Percentiles rank a stretch among this genome's conserved stretches.
Conservation (phyloP, 2,113 vertebrate genomes). For the Alligator mississippiensis region DNA sequence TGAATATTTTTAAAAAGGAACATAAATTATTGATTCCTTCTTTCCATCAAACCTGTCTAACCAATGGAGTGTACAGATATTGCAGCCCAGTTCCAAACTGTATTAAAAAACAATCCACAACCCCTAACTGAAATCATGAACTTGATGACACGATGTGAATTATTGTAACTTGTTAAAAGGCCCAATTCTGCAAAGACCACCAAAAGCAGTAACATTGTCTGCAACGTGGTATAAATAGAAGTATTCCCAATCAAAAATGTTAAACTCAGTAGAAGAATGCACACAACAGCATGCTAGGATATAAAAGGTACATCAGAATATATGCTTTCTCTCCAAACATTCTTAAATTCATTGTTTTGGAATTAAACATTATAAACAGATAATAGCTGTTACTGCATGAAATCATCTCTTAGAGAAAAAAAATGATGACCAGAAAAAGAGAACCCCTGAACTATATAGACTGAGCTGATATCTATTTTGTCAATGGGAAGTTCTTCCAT, state of each 20-base stretch:
- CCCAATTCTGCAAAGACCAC: not conserved
- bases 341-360: not conserved
- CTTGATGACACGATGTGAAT: not conserved
- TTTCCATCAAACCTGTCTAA: constrained; percentile 67
- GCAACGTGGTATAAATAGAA: not conserved
- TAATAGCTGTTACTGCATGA: not conserved
- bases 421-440: constrained; percentile 5
- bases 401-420: not conserved
- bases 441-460: not conserved
- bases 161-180: not conserved
- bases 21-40: constrained; percentile 67
- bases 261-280: not conserved
- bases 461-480: constrained; percentile 1
- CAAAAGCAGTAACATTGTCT: not conserved
- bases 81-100: constrained; percentile 8
- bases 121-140: not conserved
- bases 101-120: constrained; percentile 27
- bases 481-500: not conserved
- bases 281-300: not conserved
- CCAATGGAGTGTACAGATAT: constrained; percentile 45
- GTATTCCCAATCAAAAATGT: not conserved
- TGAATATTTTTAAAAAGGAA: constrained; percentile 68
- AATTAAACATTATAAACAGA: not conserved
- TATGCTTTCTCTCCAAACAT: not conserved
- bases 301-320: not conserved